Evolutionary conservation across 2,888 invertebrate genomes (phyloP).

Genomic region (Drosophila anomelani): DNA sequence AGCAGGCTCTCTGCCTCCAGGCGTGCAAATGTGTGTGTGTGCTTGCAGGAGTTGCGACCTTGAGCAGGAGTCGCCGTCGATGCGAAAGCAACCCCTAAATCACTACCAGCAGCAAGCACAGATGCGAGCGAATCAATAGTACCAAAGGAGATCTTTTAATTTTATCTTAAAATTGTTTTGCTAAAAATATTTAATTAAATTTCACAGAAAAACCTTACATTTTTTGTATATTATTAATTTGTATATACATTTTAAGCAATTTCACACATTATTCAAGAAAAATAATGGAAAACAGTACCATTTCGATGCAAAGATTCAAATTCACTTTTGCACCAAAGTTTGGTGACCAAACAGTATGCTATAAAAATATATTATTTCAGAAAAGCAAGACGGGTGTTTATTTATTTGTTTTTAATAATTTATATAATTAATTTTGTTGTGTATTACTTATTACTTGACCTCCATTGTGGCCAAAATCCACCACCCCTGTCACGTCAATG

Average conservation of each 20-base stretch:
- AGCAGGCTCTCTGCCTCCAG: background rate
- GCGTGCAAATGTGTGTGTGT: background rate
- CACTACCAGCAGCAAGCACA: background rate
- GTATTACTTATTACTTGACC: conserved; percentile 5
- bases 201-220: background rate
- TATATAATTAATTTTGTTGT: background rate
- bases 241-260: too few species aligned
- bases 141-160: background rate
- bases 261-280: too few species aligned
- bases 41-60: conserved; percentile 48
- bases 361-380: background rate
- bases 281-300: too few species aligned
- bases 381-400: background rate
- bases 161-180: accelerated
- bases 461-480: conserved; percentile 2
- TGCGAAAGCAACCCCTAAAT: conserved; percentile 27
- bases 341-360: background rate
- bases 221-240: background rate
- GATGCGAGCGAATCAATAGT: background rate
- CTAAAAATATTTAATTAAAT: background rate
- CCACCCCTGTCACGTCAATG: conserved; percentile 50
- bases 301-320: background rate
- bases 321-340: background rate
- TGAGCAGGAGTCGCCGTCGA: conserved; percentile 48
- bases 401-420: background rate